phyloP scores from a whole-genome alignment of 2,888 invertebrate species.

The Brachyptera putata region DNA sequence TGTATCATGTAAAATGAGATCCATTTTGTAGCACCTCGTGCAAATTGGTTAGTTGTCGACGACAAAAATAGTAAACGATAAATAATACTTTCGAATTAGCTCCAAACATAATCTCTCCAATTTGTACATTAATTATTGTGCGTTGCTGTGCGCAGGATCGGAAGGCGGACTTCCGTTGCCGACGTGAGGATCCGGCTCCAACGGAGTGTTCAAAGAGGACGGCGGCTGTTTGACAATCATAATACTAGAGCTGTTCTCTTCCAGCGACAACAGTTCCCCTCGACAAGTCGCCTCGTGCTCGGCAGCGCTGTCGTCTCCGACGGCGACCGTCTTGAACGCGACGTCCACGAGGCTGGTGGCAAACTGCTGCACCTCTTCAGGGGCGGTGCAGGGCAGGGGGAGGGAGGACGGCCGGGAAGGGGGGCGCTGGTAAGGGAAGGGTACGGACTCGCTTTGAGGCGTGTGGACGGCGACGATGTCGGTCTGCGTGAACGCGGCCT shows the following conservation, averaged over 20 bases:
- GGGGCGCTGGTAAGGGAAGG: conserved; percentile 28
- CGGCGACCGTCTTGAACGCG: conserved; percentile 38
- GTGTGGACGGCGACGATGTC: conserved; percentile 75
- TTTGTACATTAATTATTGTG: neutral
- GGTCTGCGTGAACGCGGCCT: conserved; percentile 59
- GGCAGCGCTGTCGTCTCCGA: neutral
- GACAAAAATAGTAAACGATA: too few species aligned
- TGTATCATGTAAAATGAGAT: too few species aligned
- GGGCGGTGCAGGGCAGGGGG: conserved; percentile 44
- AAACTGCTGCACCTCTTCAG: conserved; percentile 52
- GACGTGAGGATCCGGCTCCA: conserved; percentile 23
- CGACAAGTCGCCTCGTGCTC: neutral
- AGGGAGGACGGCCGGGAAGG: conserved; percentile 28
- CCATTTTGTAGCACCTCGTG: too few species aligned
- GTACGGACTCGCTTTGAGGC: conserved; percentile 50
- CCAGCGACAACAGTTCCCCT: conserved; percentile 11
- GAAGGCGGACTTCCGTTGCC: too few species aligned
- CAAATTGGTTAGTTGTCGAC: too few species aligned
- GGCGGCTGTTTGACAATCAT: conserved; percentile 25
- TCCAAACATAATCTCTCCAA: too few species aligned
- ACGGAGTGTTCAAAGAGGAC: conserved; percentile 21
- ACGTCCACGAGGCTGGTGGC: conserved; percentile 46
- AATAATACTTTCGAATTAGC: too few species aligned
- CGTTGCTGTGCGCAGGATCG: too few species aligned
- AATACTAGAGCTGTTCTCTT: conserved; percentile 23